phyloP scores from a whole-genome alignment of 2,888 invertebrate genomes.

The Nemurella pictetii region DNA sequence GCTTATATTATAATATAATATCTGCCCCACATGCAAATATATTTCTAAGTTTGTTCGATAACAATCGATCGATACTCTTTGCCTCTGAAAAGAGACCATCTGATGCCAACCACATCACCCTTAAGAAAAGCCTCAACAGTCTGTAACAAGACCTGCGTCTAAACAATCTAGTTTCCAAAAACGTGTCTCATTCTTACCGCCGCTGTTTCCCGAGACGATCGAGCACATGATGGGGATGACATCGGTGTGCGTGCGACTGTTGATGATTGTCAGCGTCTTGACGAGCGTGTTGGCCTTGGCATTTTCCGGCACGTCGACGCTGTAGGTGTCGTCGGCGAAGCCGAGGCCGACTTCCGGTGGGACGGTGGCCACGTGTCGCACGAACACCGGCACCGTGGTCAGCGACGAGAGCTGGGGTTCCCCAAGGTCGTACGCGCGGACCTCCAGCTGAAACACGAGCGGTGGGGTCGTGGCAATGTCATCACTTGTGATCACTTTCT shows the following conservation, averaged over 20 bases:
- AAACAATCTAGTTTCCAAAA: too few species aligned
- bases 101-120: too few species aligned
- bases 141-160: not conserved
- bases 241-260: conserved; percentile 68
- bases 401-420: conserved; percentile 83
- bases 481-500: too few species aligned
- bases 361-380: conserved; percentile 74
- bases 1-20: too few species aligned
- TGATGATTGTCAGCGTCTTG: conserved; percentile 72
- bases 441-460: conserved; percentile 65
- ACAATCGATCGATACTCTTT: too few species aligned
- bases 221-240: conserved; percentile 74
- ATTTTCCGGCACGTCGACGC: conserved; percentile 80
- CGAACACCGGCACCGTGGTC: conserved; percentile 78
- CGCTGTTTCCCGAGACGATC: conserved; percentile 75
- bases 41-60: too few species aligned
- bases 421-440: conserved; percentile 83
- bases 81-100: too few species aligned
- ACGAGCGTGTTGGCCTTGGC: conserved; percentile 67
- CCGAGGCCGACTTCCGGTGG: conserved; percentile 76
- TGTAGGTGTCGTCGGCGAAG: conserved; percentile 85
- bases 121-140: not conserved
- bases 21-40: too few species aligned
- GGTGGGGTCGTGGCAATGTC: too few species aligned
- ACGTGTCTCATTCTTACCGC: conserved; percentile 55